Evolutionary conservation across 2,113 vertebrate species (phyloP).

Genomic region (Gobiocypris rarus): DNA sequence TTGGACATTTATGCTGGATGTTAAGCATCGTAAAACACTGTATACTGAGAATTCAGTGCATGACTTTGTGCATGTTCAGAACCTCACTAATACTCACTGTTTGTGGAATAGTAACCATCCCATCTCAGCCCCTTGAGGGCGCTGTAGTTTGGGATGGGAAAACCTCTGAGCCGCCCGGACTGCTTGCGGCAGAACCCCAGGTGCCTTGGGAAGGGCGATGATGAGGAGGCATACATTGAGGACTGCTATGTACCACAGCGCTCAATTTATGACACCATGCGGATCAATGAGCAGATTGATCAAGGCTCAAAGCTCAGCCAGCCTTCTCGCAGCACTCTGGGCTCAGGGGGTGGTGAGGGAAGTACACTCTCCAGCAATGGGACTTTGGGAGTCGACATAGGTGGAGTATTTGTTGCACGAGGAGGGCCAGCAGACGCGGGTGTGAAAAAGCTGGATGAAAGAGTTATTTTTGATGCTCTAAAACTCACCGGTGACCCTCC

Average conservation of each 20-base stretch:
- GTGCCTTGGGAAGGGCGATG: conserved; percentile 94
- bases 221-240: conserved; percentile 97
- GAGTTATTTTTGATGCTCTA: conserved; percentile 96
- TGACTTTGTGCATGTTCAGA: conserved; percentile 39
- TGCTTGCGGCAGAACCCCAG: conserved; percentile 95
- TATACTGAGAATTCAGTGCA: conserved; percentile 57
- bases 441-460: conserved; percentile 89
- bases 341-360: conserved; percentile 82
- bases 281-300: conserved; percentile 99
- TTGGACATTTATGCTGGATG: conserved; percentile 57
- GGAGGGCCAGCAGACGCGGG: conserved; percentile 66
- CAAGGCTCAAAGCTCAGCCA: conserved; percentile 93
- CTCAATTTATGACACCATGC: conserved; percentile 98
- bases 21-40: conserved; percentile 57
- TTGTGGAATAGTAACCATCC: conserved; percentile 40
- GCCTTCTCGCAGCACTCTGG: conserved; percentile 90
- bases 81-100: conserved; percentile 43
- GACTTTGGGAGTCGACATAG: conserved; percentile 83
- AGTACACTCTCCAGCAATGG: conserved; percentile 97
- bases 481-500: conserved; percentile 91
- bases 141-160: conserved; percentile 84
- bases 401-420: conserved; percentile 82
- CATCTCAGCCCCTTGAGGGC: conserved; percentile 47
- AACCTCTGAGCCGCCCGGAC: conserved; percentile 96
- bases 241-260: conserved; percentile 99